Evolutionary conservation across 2,888 invertebrate genomes (phyloP).

Genomic region (Falcaria lacertinaria): DNA sequence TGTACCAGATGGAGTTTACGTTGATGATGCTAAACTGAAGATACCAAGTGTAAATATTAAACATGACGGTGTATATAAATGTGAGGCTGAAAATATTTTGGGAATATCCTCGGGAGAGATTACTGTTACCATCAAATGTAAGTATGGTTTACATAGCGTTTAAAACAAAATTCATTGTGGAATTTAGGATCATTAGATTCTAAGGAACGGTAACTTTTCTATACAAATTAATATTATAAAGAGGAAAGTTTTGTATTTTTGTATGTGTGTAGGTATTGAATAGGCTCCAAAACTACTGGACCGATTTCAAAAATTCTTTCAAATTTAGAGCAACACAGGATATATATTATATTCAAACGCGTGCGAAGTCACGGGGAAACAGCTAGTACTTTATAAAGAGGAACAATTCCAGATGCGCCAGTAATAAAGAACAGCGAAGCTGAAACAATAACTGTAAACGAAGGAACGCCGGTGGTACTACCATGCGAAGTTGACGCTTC

Average conservation of each 20-base stretch:
- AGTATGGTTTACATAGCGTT: conserved; percentile 18
- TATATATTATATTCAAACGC: too few species aligned
- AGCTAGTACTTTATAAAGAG: too few species aligned
- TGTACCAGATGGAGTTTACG: conserved; percentile 36
- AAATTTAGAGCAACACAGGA: too few species aligned
- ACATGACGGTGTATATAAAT: conserved; percentile 49
- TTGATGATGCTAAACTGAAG: conserved; percentile 28
- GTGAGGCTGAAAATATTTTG: conserved; percentile 44
- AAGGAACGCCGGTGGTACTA: conserved; percentile 38
- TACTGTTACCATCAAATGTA: conserved; percentile 41
- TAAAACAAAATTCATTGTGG: background rate
- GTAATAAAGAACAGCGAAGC: conserved; percentile 32
- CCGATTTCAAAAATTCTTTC: too few species aligned
- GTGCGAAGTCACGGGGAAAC: too few species aligned
- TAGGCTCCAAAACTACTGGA: too few species aligned
- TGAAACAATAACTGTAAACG: conserved; percentile 28
- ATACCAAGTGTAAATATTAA: conserved; percentile 32
- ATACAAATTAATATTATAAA: too few species aligned
- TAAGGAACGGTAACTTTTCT: too few species aligned
- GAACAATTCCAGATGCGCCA: conserved; percentile 43
- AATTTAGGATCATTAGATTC: too few species aligned
- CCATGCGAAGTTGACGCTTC: conserved; percentile 50
- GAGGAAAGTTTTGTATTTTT: too few species aligned
- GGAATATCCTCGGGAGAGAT: conserved; percentile 41
- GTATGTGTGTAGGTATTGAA: too few species aligned